A percentile compares a stretch with the other conserved stretches of the same genome.
These are phyloP conservation scores for Sphyrna mokarran DNA, from an alignment of 2,113 vertebrate species.

Conservation along the genomic window DNA sequence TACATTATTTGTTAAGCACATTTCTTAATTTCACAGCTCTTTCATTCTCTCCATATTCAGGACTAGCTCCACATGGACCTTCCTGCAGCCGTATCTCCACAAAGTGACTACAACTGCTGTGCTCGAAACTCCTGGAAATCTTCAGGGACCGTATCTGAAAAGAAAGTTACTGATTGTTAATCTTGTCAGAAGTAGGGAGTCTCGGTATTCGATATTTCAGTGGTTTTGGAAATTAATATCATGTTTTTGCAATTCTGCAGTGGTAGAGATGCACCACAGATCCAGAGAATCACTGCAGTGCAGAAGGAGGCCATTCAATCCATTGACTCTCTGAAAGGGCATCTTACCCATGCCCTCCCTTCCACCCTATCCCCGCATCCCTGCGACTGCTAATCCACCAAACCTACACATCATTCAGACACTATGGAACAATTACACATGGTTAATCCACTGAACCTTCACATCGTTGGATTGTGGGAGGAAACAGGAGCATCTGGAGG, in stretches of 20 bases:
- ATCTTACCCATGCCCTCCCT: too few relatives aligned
- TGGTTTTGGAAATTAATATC: background rate
- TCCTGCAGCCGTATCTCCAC: background rate
- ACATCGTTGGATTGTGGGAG: too few relatives aligned
- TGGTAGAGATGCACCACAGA: background rate
- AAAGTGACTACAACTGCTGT: constrained; percentile 51
- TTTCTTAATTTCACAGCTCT: constrained; percentile 6
- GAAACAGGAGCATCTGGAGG: too few relatives aligned
- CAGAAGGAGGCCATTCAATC: too few relatives aligned
- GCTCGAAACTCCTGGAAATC: constrained; percentile 76
- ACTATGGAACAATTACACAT: too few relatives aligned
- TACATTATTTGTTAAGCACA: background rate
- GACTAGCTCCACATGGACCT: background rate
- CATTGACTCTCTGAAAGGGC: too few relatives aligned
- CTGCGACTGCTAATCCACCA: too few relatives aligned
- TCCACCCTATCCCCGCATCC: too few relatives aligned
- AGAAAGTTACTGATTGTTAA: constrained; percentile 39
- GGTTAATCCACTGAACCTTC: too few relatives aligned
- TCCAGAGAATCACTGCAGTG: too few relatives aligned
- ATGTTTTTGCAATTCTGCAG: too few relatives aligned
- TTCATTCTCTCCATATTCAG: background rate
- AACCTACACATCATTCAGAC: too few relatives aligned
- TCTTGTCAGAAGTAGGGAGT: background rate
- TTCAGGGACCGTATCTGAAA: constrained; percentile 82
- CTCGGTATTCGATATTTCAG: background rate